Conservation (phyloP, 2,888 invertebrate genomes). For the Eretmocerus hayati region DNA sequence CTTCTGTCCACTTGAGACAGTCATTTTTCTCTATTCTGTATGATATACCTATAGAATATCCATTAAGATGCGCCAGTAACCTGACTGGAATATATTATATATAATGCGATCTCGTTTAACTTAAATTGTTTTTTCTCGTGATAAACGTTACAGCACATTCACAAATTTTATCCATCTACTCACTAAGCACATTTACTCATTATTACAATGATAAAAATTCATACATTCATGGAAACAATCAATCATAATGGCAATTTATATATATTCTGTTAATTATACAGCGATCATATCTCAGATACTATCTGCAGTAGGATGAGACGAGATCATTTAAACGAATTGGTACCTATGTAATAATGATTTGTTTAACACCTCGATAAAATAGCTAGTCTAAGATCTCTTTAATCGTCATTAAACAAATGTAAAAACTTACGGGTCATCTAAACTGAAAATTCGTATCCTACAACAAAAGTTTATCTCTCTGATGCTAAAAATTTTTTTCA, state of each 20-base stretch:
- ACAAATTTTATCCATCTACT: slow-evolving; percentile 8
- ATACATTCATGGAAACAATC: slow-evolving; percentile 14
- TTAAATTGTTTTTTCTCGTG: slow-evolving; percentile 6
- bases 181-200: slow-evolving; percentile 11
- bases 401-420: too few species aligned
- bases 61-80: slow-evolving; percentile 17
- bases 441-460: too few species aligned
- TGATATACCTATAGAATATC: slow-evolving; percentile 5
- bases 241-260: slow-evolving; percentile 19
- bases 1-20: slow-evolving; percentile 11
- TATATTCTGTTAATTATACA: slow-evolving; percentile 8
- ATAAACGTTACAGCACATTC: slow-evolving; percentile 17
- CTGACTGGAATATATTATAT: slow-evolving; percentile 10
- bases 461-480: too few species aligned
- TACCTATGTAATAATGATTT: too few species aligned
- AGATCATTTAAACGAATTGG: too few species aligned
- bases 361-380: too few species aligned
- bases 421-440: too few species aligned
- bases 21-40: slow-evolving; percentile 16
- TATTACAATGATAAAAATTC: slow-evolving; percentile 13
- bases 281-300: slow-evolving; percentile 8
- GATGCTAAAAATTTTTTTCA: too few species aligned
- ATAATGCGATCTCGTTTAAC: slow-evolving; percentile 13
- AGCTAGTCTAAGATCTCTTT: too few species aligned
- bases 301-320: too few species aligned